Conservation (phyloP, 37 sponge, comb jelly and placozoan species). For the Ephydatia muelleri region DNA sequence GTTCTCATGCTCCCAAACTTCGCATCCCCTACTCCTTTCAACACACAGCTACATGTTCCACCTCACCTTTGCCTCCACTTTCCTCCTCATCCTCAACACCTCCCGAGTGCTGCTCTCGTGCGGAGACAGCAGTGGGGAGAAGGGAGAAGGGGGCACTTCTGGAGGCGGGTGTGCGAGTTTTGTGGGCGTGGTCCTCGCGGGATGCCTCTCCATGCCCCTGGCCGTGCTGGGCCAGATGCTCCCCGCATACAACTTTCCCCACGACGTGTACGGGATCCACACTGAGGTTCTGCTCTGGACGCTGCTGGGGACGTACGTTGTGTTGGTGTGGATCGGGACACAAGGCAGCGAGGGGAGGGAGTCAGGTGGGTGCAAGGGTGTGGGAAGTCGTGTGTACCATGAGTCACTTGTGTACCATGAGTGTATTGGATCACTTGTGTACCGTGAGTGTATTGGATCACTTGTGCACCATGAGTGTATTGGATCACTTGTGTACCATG, state of each 20-base stretch:
- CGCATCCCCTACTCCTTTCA: not conserved
- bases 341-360: not conserved
- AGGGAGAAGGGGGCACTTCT: not conserved
- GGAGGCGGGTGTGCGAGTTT: not conserved
- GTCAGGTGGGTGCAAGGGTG: not conserved
- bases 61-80: constrained; percentile 38
- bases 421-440: no score
- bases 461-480: no score
- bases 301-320: constrained; percentile 13
- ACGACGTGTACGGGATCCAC: constrained; percentile 40
- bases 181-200: not conserved
- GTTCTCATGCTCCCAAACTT: no score
- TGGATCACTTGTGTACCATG: no score
- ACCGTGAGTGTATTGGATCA: no score
- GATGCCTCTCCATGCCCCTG: constrained; percentile 32
- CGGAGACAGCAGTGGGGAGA: not conserved
- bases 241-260: constrained; percentile 37
- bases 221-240: constrained; percentile 19
- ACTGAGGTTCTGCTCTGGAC: constrained; percentile 27
- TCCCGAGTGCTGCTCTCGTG: constrained; percentile 23
- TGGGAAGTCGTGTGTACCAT: not conserved
- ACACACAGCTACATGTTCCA: constrained; percentile 43
- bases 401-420: not conserved
- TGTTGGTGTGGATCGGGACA: constrained; percentile 34
- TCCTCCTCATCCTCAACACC: constrained; percentile 22